phyloP scores from a whole-genome alignment of 2,113 vertebrate species.

The Hydrochoerus hydrochaeris region DNA sequence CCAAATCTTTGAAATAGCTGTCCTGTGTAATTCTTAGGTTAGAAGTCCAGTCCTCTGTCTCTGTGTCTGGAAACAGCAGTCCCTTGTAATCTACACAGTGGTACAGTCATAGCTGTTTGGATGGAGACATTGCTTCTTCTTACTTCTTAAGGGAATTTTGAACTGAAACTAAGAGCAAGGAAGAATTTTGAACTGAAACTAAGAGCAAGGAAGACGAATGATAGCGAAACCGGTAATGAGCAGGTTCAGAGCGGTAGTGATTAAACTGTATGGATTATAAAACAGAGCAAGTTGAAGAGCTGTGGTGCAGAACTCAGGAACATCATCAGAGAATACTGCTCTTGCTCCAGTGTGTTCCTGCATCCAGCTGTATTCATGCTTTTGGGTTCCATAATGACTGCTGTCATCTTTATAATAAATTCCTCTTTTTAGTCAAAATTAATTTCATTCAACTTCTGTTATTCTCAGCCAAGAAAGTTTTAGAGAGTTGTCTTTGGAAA shows the following conservation, averaged over 20 bases:
- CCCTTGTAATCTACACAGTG: not conserved
- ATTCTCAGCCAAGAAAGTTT: not conserved
- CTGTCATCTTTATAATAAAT: not conserved
- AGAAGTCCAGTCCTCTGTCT: no score
- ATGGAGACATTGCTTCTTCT: no score
- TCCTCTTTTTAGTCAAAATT: not conserved
- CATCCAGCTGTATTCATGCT: not conserved
- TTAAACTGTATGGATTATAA: not conserved
- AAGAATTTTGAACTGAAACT: not conserved
- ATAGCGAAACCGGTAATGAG: not conserved
- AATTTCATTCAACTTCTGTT: slow-evolving; percentile 12
- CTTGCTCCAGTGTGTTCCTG: not conserved
- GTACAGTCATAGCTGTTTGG: no score
- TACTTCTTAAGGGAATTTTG: no score
- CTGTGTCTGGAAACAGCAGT: no score
- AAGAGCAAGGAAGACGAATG: not conserved
- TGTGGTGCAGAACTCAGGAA: not conserved
- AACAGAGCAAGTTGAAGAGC: not conserved
- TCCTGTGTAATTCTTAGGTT: not conserved
- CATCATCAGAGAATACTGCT: not conserved
- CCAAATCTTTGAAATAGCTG: not conserved
- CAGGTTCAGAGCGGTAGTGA: not conserved
- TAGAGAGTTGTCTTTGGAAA: slow-evolving; percentile 15
- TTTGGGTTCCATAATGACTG: not conserved
- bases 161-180: not conserved